Conservation (phyloP, 2,797 vertebrate species). For the Balearica regulorum region DNA sequence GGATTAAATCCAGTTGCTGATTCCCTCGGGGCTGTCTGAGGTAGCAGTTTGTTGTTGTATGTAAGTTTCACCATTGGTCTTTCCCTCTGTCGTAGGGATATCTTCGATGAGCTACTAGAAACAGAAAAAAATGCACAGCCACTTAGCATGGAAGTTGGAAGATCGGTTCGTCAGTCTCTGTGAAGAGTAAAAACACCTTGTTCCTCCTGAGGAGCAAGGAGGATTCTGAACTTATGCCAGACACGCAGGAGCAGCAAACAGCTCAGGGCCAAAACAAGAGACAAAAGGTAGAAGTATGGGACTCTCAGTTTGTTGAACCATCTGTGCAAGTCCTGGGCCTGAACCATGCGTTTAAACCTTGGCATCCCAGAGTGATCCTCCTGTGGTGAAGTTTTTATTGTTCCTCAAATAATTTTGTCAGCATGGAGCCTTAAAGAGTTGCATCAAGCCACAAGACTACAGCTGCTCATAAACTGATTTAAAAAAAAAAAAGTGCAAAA, state of each 20-base stretch:
- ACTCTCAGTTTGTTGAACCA: not conserved
- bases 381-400: constrained; percentile 60
- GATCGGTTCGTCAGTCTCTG: constrained; percentile 66
- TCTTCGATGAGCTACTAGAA: constrained; percentile 94
- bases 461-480: constrained; percentile 56
- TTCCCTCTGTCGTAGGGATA: constrained; percentile 78
- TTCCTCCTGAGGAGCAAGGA: constrained; percentile 55
- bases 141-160: constrained; percentile 67
- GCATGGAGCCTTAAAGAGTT: constrained; percentile 75
- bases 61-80: not conserved
- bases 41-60: not conserved
- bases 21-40: not conserved
- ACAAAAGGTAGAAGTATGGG: constrained; percentile 37
- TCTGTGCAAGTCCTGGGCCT: constrained; percentile 62
- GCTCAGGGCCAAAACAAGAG: constrained; percentile 76
- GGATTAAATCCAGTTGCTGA: not conserved
- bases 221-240: constrained; percentile 63
- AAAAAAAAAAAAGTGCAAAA: constrained; percentile 42
- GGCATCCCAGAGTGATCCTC: constrained; percentile 44
- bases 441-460: constrained; percentile 63
- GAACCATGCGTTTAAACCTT: not conserved
- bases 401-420: constrained; percentile 62
- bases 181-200: constrained; percentile 56
- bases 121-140: constrained; percentile 81
- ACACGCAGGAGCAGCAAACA: constrained; percentile 64